A percentile compares a stretch with the other conserved stretches of the same genome.
Evolutionary conservation across 2,888 invertebrate species (phyloP).

Genomic region (Sminthurinus aureus): DNA sequence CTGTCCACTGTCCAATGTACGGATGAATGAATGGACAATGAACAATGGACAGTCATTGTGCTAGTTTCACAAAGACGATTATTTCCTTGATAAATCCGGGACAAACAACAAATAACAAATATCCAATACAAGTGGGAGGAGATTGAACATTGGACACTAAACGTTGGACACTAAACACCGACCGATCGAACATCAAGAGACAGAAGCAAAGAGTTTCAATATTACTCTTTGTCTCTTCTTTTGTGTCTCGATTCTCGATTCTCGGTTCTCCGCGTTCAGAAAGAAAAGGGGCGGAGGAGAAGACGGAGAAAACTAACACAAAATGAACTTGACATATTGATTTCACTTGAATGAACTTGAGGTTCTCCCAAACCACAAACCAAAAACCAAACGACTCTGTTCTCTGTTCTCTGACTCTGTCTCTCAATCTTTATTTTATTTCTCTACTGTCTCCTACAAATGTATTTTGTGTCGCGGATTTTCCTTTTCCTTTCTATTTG

Average conservation of each 20-base stretch:
- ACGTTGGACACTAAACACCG: too few species aligned
- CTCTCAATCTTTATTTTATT: neutral
- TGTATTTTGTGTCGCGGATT: too few species aligned
- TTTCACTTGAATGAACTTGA: slow-evolving; percentile 23
- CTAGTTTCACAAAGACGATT: slow-evolving; percentile 19
- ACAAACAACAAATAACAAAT: neutral
- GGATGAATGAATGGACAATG: too few species aligned
- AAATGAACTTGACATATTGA: slow-evolving; percentile 24
- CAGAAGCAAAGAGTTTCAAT: neutral
- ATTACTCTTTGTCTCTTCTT: too few species aligned
- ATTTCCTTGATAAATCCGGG: slow-evolving; percentile 16
- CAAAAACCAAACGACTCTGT: neutral
- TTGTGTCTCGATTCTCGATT: too few species aligned
- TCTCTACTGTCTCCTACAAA: neutral
- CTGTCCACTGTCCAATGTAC: too few species aligned
- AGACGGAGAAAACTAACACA: neutral
- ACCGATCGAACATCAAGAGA: too few species aligned
- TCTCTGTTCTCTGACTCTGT: neutral
- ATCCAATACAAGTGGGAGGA: neutral
- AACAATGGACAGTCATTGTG: neutral
- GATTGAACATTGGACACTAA: neutral
- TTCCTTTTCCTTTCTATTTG: too few species aligned
- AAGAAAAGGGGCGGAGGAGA: neutral
- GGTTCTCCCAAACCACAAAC: neutral
- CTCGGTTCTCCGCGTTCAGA: too few species aligned